These are phyloP conservation scores for Balaeniceps rex DNA, from an alignment of 2,113 vertebrate species.

Conservation along the genomic window DNA sequence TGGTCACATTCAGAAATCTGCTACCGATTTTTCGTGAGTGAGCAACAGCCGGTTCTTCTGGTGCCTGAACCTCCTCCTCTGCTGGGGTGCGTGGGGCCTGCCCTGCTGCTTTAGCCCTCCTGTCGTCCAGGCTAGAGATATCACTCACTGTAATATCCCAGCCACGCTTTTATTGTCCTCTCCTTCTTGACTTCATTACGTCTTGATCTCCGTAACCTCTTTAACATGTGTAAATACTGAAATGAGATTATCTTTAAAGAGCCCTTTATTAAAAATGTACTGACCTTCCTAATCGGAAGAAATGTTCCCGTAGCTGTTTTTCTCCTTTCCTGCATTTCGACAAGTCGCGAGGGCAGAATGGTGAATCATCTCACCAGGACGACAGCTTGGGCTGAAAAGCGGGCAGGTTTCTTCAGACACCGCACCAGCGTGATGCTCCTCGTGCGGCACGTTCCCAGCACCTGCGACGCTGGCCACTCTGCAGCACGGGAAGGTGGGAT, in stretches of 20 bases:
- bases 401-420: not conserved
- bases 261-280: slow-evolving; percentile 36
- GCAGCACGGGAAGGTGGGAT: not conserved
- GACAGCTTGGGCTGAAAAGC: not conserved
- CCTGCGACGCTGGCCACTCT: not conserved
- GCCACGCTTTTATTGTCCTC: not conserved
- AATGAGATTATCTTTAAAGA: slow-evolving; percentile 33
- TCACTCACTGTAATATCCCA: not conserved
- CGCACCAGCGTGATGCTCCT: rapidly evolving
- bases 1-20: not conserved
- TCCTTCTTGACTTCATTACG: not conserved
- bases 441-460: not conserved
- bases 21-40: not conserved
- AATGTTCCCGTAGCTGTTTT: not conserved
- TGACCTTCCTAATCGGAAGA: not conserved
- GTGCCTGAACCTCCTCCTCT: not conserved
- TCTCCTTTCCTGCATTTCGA: not conserved
- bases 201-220: slow-evolving; percentile 13
- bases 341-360: not conserved
- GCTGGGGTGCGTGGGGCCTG: not conserved
- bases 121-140: not conserved
- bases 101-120: not conserved
- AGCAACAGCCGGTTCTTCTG: not conserved
- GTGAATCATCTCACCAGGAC: not conserved
- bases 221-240: slow-evolving; percentile 2